A percentile compares a stretch with the other conserved stretches of the same genome.
Conservation (phyloP, 2,797 vertebrate genomes). For the Benthosema pterotum region DNA sequence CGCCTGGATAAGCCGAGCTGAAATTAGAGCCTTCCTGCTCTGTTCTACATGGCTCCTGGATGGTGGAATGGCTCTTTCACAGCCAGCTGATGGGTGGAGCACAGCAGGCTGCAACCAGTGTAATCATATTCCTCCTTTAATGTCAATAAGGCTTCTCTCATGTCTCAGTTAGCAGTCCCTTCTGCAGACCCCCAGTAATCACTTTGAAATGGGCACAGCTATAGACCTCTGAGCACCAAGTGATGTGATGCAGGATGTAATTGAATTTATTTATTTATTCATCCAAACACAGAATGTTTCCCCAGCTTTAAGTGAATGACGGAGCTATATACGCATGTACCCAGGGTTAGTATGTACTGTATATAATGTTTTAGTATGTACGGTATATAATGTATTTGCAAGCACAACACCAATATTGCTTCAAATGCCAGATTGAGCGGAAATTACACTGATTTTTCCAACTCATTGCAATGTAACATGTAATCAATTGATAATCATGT, state of each 20-base stretch:
- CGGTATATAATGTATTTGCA: slow-evolving; percentile 42
- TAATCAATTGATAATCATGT: slow-evolving; percentile 60
- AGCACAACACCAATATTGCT: slow-evolving; percentile 31
- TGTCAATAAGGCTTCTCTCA: slow-evolving; percentile 50
- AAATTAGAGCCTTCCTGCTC: slow-evolving; percentile 69
- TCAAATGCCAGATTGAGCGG: slow-evolving; percentile 10
- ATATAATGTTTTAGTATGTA: too few species aligned
- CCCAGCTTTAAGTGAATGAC: slow-evolving; percentile 53
- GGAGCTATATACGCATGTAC: slow-evolving; percentile 44
- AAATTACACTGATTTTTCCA: slow-evolving; percentile 20
- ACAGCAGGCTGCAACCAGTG: slow-evolving; percentile 15
- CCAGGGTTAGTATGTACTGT: too few species aligned
- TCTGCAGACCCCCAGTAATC: slow-evolving; percentile 51
- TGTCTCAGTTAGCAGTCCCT: slow-evolving; percentile 49
- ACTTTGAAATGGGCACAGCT: slow-evolving; percentile 47
- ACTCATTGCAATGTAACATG: slow-evolving; percentile 44
- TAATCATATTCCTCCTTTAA: slow-evolving; percentile 61
- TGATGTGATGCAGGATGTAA: slow-evolving; percentile 52
- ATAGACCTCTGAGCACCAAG: slow-evolving; percentile 29
- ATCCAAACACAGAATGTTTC: slow-evolving; percentile 64
- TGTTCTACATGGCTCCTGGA: slow-evolving; percentile 35
- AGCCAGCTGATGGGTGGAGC: slow-evolving; percentile 27
- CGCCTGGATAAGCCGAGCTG: slow-evolving; percentile 64
- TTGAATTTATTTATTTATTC: slow-evolving; percentile 72
- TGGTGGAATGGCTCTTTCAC: slow-evolving; percentile 34